Base-by-base conservation (phyloP, 2,888 invertebrate species). In the Mythimna ferrago region DNA sequence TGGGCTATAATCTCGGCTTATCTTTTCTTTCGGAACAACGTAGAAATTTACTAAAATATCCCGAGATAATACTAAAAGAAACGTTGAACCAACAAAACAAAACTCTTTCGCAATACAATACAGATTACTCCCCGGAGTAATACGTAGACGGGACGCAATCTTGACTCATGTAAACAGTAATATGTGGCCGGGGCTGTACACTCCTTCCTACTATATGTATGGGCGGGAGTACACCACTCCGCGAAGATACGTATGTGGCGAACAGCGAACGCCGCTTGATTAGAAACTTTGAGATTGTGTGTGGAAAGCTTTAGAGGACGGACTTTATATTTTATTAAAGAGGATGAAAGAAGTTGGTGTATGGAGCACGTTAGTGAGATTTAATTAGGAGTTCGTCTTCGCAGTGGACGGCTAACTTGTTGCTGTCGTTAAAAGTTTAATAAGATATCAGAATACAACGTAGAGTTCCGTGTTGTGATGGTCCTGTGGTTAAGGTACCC, bases 161-260 rank as follows among this genome's bases (percentile, higher is more conserved):
- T 84, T 77, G 78, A 65, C 58, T 79, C 72, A 71, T 79, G 86
- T 83, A 85, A 87, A 87, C 84, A 87, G 71, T 79, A 86, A 87
- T 86, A 85, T 84, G 82, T 71, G 78, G 77, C 62, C 57, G 56
- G 61, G 63, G 48, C 62, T 62, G 78, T 69, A 74, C 70, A 63
- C 73, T 71, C 66, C 66, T 67, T 66, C 57, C 68, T 76, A 68
- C 75, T 74, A 32, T 19, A 58, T 64, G 70, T 73, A 66, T 41
- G 51, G 60, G 51, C 48, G 44, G 53, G 16, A 3, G 73, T 74
- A 77, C 66, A 75, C 66, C 60, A 64, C 63, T 44, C 60, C 64
- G 57, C 78, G 53, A 61, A 76, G 66, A 73, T 82, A 78, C 51
- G 60, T 81, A 66, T 69, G 80, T 77, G 66, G 72, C 44, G 60